Evolutionary conservation across 2,113 vertebrate genomes (phyloP).

Genomic region (Clupea harengus): DNA sequence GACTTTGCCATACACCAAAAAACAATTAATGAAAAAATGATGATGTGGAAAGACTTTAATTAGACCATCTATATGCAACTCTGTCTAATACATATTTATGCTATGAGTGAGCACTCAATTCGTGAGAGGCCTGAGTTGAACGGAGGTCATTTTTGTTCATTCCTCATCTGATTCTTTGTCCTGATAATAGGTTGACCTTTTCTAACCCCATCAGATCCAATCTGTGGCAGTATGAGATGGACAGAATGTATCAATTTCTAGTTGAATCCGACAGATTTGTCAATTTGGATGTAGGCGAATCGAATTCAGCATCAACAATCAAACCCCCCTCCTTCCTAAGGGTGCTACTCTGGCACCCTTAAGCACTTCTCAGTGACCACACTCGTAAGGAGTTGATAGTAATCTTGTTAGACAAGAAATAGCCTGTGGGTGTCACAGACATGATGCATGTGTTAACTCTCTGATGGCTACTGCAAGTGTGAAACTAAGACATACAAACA

Average conservation of each 20-base stretch:
- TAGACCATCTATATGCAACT: constrained; percentile 12
- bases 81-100: background rate
- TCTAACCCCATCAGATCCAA: background rate
- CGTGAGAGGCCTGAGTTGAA: background rate
- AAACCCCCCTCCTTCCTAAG: background rate
- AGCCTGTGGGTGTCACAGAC: background rate
- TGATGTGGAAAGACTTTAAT: constrained; percentile 2
- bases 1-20: background rate
- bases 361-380: background rate
- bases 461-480: background rate
- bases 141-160: background rate
- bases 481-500: background rate
- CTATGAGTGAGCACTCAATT: background rate
- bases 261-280: background rate
- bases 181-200: background rate
- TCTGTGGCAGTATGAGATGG: background rate
- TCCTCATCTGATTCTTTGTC: background rate
- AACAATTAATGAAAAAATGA: constrained; percentile 2
- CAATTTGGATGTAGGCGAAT: background rate
- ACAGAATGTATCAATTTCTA: background rate
- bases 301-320: background rate
- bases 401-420: background rate
- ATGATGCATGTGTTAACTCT: background rate
- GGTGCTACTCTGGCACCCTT: background rate
- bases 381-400: background rate